Evolutionary conservation across 2,888 invertebrate species (phyloP).

Genomic region (Standfussiana lucernea): DNA sequence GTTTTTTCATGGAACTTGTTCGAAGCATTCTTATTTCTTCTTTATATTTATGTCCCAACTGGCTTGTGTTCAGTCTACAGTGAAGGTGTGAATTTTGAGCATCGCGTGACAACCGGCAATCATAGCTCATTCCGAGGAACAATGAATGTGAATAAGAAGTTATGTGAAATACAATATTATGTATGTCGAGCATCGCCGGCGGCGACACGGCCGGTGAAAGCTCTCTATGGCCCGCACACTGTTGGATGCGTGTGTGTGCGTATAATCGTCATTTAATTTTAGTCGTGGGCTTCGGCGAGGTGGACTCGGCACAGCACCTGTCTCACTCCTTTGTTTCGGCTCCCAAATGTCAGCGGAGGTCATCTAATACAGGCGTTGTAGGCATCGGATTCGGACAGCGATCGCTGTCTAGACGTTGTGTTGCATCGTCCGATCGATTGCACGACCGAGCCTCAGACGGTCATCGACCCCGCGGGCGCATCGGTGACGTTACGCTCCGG

Average conservation of each 20-base stretch:
- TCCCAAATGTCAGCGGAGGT: constrained; percentile 89
- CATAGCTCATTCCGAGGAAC: constrained; percentile 70
- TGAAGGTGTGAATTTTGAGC: constrained; percentile 72
- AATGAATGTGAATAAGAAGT: constrained; percentile 74
- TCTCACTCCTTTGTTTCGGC: constrained; percentile 89
- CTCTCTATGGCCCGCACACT: constrained; percentile 77
- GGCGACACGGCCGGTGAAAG: constrained; percentile 84
- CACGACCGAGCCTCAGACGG: constrained; percentile 89
- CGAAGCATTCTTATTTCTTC: constrained; percentile 1
- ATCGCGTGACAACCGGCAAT: constrained; percentile 79
- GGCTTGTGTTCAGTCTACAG: constrained; percentile 15
- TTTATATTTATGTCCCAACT: constrained; percentile 1
- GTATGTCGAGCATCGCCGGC: constrained; percentile 79
- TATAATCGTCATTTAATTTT: constrained; percentile 86
- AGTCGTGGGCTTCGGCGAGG: constrained; percentile 80
- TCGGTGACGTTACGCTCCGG: constrained; percentile 90
- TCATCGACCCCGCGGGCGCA: constrained; percentile 89
- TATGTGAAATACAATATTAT: constrained; percentile 73
- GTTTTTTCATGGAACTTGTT: constrained; percentile 13
- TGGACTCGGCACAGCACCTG: constrained; percentile 86
- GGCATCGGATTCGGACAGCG: constrained; percentile 86
- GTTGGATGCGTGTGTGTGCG: constrained; percentile 74
- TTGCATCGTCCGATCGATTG: constrained; percentile 90
- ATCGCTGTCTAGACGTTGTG: constrained; percentile 89
- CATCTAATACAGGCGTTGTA: constrained; percentile 89